Conservation (phyloP, 2,888 invertebrate genomes). For the Nomada hirtipes region DNA sequence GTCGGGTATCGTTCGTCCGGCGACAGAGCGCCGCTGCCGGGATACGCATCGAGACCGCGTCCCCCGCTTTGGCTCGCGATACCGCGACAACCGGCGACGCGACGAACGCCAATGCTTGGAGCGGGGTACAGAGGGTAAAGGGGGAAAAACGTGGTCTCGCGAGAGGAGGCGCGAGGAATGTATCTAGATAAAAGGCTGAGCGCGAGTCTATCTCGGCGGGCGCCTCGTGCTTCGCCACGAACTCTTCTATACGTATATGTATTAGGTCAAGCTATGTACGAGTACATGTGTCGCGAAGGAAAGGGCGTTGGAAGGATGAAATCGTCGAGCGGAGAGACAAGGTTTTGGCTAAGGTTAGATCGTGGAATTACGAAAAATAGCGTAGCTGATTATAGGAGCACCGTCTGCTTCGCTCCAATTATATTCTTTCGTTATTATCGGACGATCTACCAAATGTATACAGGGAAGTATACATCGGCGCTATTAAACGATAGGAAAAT, state of each 20-base stretch:
- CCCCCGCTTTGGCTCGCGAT: slow-evolving; percentile 33
- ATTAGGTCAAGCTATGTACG: background rate
- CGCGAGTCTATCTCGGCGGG: slow-evolving; percentile 59
- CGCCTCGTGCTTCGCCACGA: slow-evolving; percentile 35
- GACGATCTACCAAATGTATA: no score
- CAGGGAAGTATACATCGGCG: no score
- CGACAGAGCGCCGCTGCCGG: slow-evolving; percentile 40
- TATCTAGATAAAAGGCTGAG: slow-evolving; percentile 63
- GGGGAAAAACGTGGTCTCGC: slow-evolving; percentile 40
- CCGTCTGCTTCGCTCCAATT: no score
- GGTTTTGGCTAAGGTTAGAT: no score
- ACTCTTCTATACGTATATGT: background rate
- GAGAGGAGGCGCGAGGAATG: slow-evolving; percentile 63
- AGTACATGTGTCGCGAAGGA: background rate
- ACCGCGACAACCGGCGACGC: slow-evolving; percentile 24
- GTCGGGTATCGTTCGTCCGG: slow-evolving; percentile 27
- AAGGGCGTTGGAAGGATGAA: background rate
- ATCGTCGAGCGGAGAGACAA: no score
- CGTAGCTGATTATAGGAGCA: no score
- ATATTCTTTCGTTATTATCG: no score
- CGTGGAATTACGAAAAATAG: no score
- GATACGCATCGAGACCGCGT: slow-evolving; percentile 38
- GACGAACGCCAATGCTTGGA: background rate
- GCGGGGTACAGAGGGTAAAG: slow-evolving; percentile 13
- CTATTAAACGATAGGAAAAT: no score